Evolutionary conservation across 2,113 vertebrate species (phyloP), one percentile per base, ranked within the genome.

Genomic region (Eptesicus fuscus): DNA sequence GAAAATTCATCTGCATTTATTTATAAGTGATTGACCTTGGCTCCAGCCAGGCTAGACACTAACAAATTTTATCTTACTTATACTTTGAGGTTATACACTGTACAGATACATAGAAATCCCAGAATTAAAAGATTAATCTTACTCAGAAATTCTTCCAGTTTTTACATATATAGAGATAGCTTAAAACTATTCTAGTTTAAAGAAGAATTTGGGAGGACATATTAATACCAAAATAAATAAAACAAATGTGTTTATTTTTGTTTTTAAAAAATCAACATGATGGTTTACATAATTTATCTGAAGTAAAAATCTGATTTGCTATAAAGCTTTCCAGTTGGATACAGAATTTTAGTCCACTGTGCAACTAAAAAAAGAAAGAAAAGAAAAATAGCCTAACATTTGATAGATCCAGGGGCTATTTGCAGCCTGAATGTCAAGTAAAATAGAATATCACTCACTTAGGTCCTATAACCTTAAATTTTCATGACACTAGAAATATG

Each of bases 401-500:
- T 95, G 65, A 90, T 88, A 77, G 28, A 89, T 79, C 8, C 18
- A 59, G 44, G 8, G 4, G 6, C 37, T 76, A 6, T 88, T 84
- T 94, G 22, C 37, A 77, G 49, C 22, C 32, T 69, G 61, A 89
- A 79, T 77, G 4, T 76, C 65, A 96, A 96, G 22, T 69, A 44
- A 73, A 91, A 86, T 30, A 82, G 25, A 85, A 49, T 53, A 76
- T 80, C 47, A 88, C 37, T 83, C 30, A 93, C 74, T 82, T 91
- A 88, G 47, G 14, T 85, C 67, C 40, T 93, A 6, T 65, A 67
- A 35, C 42, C 69, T 96, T 90, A 95, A 80, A 95, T 91, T 90
- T 94, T 92, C 78, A 84, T 88, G 88, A 95, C 40, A 86, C 18
- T 59, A 84, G 61, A 93, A 93, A 77, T 74, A 88, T 95, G 94